Conservation (phyloP, 92 coral and sea anemone species). For the Scolanthus callimorphus region DNA sequence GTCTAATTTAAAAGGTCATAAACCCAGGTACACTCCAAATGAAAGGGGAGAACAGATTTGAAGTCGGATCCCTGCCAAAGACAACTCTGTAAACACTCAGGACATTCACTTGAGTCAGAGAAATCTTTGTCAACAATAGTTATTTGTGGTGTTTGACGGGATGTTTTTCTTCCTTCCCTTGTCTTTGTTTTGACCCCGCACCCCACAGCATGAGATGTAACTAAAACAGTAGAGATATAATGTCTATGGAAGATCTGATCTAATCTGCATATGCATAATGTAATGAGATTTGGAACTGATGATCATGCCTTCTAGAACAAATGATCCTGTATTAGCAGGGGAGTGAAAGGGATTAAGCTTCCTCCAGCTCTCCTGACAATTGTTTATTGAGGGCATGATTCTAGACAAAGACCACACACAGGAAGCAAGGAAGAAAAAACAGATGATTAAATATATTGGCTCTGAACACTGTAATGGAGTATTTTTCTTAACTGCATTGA, state of each 20-base stretch:
- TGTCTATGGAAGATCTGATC: too few relatives aligned
- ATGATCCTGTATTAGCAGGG: not conserved
- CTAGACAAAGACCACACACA: not conserved
- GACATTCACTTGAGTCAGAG: constrained; percentile 2
- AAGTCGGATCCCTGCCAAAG: constrained; percentile 7
- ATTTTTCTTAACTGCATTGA: too few relatives aligned
- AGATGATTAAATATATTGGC: not conserved
- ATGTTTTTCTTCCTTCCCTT: too few relatives aligned
- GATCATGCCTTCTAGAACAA: too few relatives aligned
- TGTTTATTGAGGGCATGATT: not conserved
- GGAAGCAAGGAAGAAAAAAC: not conserved
- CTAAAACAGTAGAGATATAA: too few relatives aligned
- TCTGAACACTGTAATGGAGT: not conserved
- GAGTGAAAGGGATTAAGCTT: not conserved
- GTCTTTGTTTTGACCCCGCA: too few relatives aligned
- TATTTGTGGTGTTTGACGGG: too few relatives aligned
- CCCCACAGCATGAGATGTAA: too few relatives aligned
- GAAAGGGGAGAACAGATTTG: not conserved
- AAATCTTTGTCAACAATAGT: too few relatives aligned
- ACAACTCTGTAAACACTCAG: constrained; percentile 1
- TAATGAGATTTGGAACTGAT: too few relatives aligned
- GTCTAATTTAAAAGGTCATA: not conserved
- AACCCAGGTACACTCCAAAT: not conserved
- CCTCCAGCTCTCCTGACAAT: not conserved
- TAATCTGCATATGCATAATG: too few relatives aligned